A percentile compares a stretch with the other conserved stretches of the same genome.
phyloP scores from a whole-genome alignment of 2,888 invertebrate species.

The Apamea anceps region DNA sequence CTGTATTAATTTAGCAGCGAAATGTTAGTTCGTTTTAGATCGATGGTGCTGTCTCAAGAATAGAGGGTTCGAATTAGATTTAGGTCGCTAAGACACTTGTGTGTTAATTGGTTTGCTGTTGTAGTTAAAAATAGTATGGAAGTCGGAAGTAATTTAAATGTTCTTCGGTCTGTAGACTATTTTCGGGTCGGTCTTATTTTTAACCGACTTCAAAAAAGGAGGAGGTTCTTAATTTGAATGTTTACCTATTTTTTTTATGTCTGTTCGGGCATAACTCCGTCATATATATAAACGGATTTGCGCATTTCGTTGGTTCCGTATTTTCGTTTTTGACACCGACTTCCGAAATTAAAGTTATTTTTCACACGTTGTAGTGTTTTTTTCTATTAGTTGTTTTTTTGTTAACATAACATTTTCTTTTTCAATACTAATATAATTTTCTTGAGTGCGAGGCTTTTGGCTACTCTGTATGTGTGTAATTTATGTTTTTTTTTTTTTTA shows the following conservation, averaged over 20 bases:
- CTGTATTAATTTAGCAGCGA: conserved; percentile 55
- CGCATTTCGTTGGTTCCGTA: no score
- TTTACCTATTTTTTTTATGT: no score
- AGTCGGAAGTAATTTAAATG: neutral
- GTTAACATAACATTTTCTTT: no score
- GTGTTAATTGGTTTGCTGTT: conserved; percentile 14
- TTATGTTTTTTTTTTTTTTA: no score
- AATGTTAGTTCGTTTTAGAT: conserved; percentile 48
- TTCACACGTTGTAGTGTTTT: no score
- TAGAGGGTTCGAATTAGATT: conserved; percentile 44
- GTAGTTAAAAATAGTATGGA: neutral
- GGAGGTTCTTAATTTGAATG: no score
- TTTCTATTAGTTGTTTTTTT: no score
- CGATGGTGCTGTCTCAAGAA: conserved; percentile 53
- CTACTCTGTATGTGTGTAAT: neutral
- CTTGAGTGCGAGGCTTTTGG: neutral
- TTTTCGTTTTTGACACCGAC: no score
- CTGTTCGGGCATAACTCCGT: no score
- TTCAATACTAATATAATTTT: neutral
- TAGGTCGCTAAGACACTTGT: conserved; percentile 18
- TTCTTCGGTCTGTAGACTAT: neutral
- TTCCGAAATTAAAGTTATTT: no score
- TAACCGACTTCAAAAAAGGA: no score
- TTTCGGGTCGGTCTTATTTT: neutral
- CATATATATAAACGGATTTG: no score